Conservation (phyloP, 2,113 vertebrate genomes). For the Syrmaticus mikado region DNA sequence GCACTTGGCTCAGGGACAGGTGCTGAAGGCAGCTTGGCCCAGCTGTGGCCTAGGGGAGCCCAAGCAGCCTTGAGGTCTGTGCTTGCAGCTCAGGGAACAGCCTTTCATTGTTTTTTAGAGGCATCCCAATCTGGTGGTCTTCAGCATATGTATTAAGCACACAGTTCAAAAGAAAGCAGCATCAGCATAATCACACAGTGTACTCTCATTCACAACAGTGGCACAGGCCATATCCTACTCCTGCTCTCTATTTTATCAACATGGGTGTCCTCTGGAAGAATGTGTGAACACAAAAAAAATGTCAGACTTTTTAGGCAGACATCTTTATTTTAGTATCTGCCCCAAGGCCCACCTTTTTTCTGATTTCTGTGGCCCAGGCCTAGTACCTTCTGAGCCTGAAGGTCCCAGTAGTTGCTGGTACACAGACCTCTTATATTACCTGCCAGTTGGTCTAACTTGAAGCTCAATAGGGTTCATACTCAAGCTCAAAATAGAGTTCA, state of each 20-base stretch:
- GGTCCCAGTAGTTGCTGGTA: background rate
- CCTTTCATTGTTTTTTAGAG: background rate
- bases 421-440: background rate
- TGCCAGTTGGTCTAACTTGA: background rate
- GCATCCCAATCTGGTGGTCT: background rate
- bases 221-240: background rate
- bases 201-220: background rate
- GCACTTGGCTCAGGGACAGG: accelerated
- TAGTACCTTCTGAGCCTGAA: background rate
- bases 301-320: background rate
- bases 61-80: background rate
- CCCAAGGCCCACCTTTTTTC: background rate
- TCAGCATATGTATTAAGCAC: background rate
- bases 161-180: background rate
- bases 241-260: background rate
- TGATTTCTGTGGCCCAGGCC: background rate
- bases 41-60: background rate
- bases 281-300: background rate
- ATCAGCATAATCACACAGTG: background rate
- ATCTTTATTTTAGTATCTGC: background rate
- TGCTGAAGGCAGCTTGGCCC: background rate
- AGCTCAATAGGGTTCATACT: background rate
- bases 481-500: background rate
- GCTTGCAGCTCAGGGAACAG: background rate
- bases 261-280: background rate